Evolutionary conservation across 2,113 vertebrate species (phyloP), one percentile per base, ranked within the genome.

Genomic region (Tetrao urogallus): DNA sequence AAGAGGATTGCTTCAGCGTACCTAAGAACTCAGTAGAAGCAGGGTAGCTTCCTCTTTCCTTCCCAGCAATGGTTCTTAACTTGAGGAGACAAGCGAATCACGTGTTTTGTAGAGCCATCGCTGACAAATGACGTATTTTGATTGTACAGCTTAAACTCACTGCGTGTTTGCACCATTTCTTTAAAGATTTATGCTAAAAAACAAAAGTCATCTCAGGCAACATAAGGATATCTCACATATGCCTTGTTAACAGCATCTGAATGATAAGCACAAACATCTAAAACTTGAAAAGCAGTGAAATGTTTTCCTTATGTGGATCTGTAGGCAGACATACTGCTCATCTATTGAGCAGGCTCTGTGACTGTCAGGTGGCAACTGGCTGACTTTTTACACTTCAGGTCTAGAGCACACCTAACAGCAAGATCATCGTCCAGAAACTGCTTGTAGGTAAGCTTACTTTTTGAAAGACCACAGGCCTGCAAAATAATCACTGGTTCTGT

Each of bases 171-270:
- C 17, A 61, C 24, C 36, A 56, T 32, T 73, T 88, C 65, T 58
- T 90, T 48, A 90, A 96, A 89, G 86, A 88, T 27, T 56, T 70
- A 85, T 69, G n/a, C 70, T 86, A 77, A 58, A 93, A 92, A 92
- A 11, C 78, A 82, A 88, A 88, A 72, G 75, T 81, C n/a, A 69
- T 93, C 56, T 89, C 48, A 85, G 67, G 94, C 81, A 87, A 76
- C 78, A 79, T 79, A 87, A 87, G 70, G 83, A n/a, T 93, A 60
- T 87, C 63, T 78, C 48, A 48, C 48, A 48, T 75, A 54, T 79
- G 86, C 89, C 77, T 94, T 57, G 67, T 81, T 82, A 28, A 57
- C 66, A 82, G 48, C 42, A 74, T 78, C 47, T 87, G 70, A 90
- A 72, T 61, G 43, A 66, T 69, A 72, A 66, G 83, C 20, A 52